Percentiles rank a stretch among this genome's conserved stretches.
Conservation (phyloP, 2,888 invertebrate species). For the Acleris cristana region DNA sequence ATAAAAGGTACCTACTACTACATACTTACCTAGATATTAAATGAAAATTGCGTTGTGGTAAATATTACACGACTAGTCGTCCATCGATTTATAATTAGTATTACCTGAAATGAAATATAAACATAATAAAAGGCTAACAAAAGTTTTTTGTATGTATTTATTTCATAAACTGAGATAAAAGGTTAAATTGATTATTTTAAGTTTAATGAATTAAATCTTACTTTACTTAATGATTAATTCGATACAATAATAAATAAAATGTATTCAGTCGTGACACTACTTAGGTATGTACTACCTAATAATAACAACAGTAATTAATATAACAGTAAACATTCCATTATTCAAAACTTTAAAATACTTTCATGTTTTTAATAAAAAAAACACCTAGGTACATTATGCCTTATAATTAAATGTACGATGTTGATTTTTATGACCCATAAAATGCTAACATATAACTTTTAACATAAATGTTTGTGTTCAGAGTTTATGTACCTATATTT, state of each 20-base stretch:
- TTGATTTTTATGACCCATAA: too few species aligned
- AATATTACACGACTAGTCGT: too few species aligned
- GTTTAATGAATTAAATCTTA: slow-evolving; percentile 38
- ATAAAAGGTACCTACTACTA: too few species aligned
- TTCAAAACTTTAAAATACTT: slow-evolving; percentile 23
- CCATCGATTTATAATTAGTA: too few species aligned
- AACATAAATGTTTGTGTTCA: too few species aligned
- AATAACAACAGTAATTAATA: slow-evolving; percentile 40
- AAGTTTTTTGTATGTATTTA: slow-evolving; percentile 38
- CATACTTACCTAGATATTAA: too few species aligned
- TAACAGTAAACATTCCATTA: slow-evolving; percentile 26
- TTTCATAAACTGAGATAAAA: slow-evolving; percentile 34
- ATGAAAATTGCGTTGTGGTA: too few species aligned
- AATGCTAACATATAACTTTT: too few species aligned
- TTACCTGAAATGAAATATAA: too few species aligned
- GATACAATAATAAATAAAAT: slow-evolving; percentile 45
- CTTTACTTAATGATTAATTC: slow-evolving; percentile 38
- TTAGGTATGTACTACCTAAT: slow-evolving; percentile 41
- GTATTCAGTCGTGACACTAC: slow-evolving; percentile 49
- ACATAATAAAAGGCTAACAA: too few species aligned
- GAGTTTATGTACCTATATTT: too few species aligned
- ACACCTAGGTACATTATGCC: not conserved
- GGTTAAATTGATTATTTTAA: slow-evolving; percentile 16
- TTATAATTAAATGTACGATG: too few species aligned
- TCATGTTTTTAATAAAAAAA: slow-evolving; percentile 6